Evolutionary conservation across 1,140 invertebrate genomes (phyloP).

Genomic region (Lasioglossum baleicum): DNA sequence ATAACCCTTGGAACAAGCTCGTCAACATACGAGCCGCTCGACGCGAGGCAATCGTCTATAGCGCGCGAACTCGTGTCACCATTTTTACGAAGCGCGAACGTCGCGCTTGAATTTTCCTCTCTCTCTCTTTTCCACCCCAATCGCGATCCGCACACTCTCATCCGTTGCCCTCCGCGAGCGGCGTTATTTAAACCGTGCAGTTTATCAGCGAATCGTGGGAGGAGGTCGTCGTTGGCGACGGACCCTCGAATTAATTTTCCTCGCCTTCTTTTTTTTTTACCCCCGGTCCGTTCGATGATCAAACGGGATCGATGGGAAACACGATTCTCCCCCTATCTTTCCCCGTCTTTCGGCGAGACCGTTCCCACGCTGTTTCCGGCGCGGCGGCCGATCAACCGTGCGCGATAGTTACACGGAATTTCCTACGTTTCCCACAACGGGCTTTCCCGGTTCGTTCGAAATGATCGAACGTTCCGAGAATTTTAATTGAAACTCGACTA

Average conservation of each 20-base stretch:
- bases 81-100: background rate
- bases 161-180: background rate
- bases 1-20: too few species aligned
- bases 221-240: constrained; percentile 25
- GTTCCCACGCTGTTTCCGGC: too few species aligned
- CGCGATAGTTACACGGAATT: too few species aligned
- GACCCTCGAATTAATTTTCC: constrained; percentile 45
- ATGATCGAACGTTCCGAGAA: too few species aligned
- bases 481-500: too few species aligned
- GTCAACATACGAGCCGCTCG: too few species aligned
- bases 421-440: too few species aligned
- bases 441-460: too few species aligned
- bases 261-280: background rate
- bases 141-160: too few species aligned
- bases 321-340: background rate
- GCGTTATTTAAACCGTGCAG: constrained; percentile 47
- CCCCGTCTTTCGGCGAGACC: background rate
- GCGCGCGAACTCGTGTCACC: background rate
- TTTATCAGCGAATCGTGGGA: constrained; percentile 38
- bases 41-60: background rate
- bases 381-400: too few species aligned
- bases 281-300: constrained; percentile 33
- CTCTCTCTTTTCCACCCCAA: constrained; percentile 3
- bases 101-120: background rate
- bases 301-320: constrained; percentile 24